Base-by-base conservation (phyloP, 2,888 invertebrate species). In the Alentia gelatinosa region DNA sequence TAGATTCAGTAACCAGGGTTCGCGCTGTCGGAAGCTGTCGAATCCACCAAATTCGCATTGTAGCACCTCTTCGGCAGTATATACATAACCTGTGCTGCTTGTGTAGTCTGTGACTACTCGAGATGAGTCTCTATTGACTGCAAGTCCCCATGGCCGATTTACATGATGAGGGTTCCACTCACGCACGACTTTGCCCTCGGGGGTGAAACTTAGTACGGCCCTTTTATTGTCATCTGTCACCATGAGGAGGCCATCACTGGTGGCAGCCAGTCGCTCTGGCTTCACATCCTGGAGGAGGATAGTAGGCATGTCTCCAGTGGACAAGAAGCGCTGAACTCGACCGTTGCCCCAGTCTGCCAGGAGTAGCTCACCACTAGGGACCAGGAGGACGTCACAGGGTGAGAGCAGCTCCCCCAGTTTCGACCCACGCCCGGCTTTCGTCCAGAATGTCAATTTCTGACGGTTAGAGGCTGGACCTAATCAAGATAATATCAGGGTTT, bases 271-370 rank as follows among this genome's bases (percentile, higher is more conserved):
- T 91, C 95, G 94, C 90, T 94, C 94, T 9, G 95, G 95, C 50
- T 91, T 93, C 74, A 94, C 90, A 9, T 91, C 93, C 35, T 93
- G 90, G 37, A 94, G 94, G 15, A 91, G 74, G 19, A 84, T 39
- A 33, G 33, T 86, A 0, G 56, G 83, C 88, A 94, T 93, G 89
- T 94, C 37, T 5, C 92, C 92, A 15, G 33, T 30, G 26, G 56
- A 30, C 91, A 93, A 42, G 50, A 92, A 95, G 23, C 95, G 92
- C 91, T 95, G 95, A 15, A 95, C 92, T 68, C 93, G 92, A 89
- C 93, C 93, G 91, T 95, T 95, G 89, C 94, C 95, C 89, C 95
- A 92, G 91, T 95, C 95, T 47, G 94, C 94, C 12, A 95, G 93
- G n/a, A 93, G 93, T 63, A 94, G 83, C 23, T 93, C 93, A 12